These are phyloP conservation scores for Alcedo quadribrachys DNA, from an alignment of 2,797 vertebrate genomes.

Conservation along the genomic window DNA sequence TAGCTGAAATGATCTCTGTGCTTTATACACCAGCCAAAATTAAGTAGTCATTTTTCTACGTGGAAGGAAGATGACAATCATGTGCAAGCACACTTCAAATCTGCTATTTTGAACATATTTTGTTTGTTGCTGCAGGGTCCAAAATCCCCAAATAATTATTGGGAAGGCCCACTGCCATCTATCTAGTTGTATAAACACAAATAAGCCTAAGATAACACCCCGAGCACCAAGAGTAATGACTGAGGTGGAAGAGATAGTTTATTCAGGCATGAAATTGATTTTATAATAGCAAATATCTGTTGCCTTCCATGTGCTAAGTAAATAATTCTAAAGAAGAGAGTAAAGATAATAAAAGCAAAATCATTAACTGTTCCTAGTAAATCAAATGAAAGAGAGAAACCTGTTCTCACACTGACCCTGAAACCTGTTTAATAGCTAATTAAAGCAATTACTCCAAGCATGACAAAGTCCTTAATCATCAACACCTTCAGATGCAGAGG, in stretches of 20 bases:
- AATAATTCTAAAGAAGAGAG: conserved; percentile 93
- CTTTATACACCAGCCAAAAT: not conserved
- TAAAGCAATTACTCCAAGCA: conserved; percentile 93
- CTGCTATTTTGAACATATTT: conserved; percentile 40
- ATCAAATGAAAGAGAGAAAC: conserved; percentile 89
- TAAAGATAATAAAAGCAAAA: conserved; percentile 92
- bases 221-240: conserved; percentile 79
- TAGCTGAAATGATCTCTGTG: not conserved
- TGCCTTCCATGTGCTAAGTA: conserved; percentile 92
- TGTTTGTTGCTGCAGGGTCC: conserved; percentile 60
- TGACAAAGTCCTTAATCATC: conserved; percentile 86
- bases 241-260: conserved; percentile 85
- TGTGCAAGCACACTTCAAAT: conserved; percentile 38
- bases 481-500: conserved; percentile 28
- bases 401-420: conserved; percentile 91
- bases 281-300: conserved; percentile 99
- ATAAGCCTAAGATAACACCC: conserved; percentile 77
- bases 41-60: conserved; percentile 14
- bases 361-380: conserved; percentile 91
- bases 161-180: conserved; percentile 71
- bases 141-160: conserved; percentile 77
- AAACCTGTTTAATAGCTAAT: conserved; percentile 94
- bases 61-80: not conserved
- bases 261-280: conserved; percentile 98
- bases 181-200: conserved; percentile 80